Percentiles rank a stretch among this genome's conserved stretches.
Conservation (phyloP, 2,113 vertebrate genomes). For the Cyanoramphus novaezelandiae region DNA sequence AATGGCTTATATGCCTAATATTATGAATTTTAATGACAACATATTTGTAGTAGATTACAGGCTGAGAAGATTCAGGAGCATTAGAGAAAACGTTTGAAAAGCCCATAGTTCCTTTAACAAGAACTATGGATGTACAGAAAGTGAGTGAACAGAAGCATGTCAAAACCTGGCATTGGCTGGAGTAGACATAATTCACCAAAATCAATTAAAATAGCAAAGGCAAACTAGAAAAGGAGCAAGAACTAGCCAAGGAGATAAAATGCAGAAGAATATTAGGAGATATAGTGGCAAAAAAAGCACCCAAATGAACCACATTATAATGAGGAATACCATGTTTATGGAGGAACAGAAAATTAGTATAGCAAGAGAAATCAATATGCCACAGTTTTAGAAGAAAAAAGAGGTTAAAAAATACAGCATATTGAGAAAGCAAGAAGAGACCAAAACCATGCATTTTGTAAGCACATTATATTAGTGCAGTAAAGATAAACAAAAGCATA, state of each 20-base stretch:
- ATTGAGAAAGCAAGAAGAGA: not conserved
- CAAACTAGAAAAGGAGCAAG: not conserved
- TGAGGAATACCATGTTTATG: not conserved
- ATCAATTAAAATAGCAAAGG: not conserved
- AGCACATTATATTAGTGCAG: not conserved
- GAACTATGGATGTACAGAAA: not conserved
- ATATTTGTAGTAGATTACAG: not conserved
- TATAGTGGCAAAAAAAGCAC: not conserved
- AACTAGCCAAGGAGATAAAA: not conserved
- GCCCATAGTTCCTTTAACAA: not conserved
- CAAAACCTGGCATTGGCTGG: not conserved
- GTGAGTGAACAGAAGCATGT: not conserved
- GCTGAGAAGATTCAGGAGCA: not conserved
- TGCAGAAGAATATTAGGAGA: not conserved
- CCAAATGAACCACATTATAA: not conserved
- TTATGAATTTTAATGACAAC: accelerated
- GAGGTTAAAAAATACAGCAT: not conserved
- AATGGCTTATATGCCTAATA: not conserved
- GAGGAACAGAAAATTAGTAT: not conserved
- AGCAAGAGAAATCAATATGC: not conserved
- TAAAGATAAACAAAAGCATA: not conserved
- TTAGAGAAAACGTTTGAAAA: not conserved
- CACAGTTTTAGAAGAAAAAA: not conserved
- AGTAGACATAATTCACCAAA: not conserved
- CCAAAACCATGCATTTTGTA: not conserved